Evolutionary conservation across 2,113 vertebrate genomes (phyloP), one percentile per base, ranked within the genome.

Genomic region (Ahaetulla prasina): DNA sequence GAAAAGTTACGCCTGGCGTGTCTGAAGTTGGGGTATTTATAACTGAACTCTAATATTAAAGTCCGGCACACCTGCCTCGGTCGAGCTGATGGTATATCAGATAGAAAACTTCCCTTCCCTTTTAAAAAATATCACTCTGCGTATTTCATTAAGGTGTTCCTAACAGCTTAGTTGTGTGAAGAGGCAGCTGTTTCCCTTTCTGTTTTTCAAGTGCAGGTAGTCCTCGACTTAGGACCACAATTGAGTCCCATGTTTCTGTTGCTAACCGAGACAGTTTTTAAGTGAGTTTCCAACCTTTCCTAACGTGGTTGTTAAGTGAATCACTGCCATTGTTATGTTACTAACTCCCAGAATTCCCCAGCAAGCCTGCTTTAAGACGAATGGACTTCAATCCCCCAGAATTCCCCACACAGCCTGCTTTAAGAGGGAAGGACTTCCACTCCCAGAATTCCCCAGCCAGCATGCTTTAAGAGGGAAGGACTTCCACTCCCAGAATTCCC

Each of bases 1-100:
- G 95, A 96, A 93, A 97, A 97, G 96, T 97, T 97, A 97, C 95
- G 97, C 98, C 96, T 98, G 96, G 96, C 97, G 89, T 97, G 97
- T 98, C 97, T 98, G 97, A 96, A 97, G 96, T 96, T 96, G 96
- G 68, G 97, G 95, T 98, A 96, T 98, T 98, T 98, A 96, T 98
- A 98, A 97, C 97, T 95, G 87, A 97, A 97, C 97, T 97, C 94
- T 98, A 98, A 98, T 98, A 97, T 57, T 57, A 98, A 97, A 96
- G 97, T 97, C 96, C 94, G 90, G 94, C 96, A 97, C 95, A 97
- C 97, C 97, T 98, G 96, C 96, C 97, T 97, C 95, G 89, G 95
- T 96, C 92, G 85, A 92, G 95, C 90, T 94, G 97, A 97, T 97
- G 95, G 68, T 95, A 93, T 94, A 95, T 95, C 88, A 96, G 96